Evolutionary conservation across 2,113 vertebrate species (phyloP).

Genomic region (Eurystomus gularis): DNA sequence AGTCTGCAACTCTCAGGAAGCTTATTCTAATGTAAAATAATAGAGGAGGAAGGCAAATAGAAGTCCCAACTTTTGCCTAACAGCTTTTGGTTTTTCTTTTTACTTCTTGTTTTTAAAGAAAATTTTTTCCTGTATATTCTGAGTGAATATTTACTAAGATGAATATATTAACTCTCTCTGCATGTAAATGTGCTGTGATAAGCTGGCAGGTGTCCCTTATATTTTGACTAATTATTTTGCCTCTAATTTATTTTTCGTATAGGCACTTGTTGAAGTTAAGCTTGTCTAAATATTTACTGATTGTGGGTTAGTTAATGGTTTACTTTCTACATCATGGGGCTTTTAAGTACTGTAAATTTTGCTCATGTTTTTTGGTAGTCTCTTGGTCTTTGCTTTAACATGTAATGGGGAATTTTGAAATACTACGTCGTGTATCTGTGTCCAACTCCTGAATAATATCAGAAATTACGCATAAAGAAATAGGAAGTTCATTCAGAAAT

Average conservation of each 20-base stretch:
- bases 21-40: neutral
- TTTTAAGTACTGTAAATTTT: neutral
- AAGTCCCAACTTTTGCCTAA: neutral
- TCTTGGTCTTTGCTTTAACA: neutral
- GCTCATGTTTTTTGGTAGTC: rapidly evolving
- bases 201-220: neutral
- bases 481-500: neutral
- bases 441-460: neutral
- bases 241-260: neutral
- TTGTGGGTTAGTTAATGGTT: neutral
- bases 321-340: neutral
- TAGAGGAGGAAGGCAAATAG: neutral
- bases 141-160: neutral
- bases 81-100: neutral
- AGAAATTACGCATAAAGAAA: neutral
- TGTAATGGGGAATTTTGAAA: neutral
- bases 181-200: neutral
- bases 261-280: neutral
- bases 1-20: neutral
- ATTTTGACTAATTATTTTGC: neutral
- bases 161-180: neutral
- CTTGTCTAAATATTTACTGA: neutral
- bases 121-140: neutral
- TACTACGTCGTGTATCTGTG: neutral
- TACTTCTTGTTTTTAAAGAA: too few relatives aligned